phyloP scores from a whole-genome alignment of 2,888 invertebrate species.

The Chymomyza caudatula region DNA sequence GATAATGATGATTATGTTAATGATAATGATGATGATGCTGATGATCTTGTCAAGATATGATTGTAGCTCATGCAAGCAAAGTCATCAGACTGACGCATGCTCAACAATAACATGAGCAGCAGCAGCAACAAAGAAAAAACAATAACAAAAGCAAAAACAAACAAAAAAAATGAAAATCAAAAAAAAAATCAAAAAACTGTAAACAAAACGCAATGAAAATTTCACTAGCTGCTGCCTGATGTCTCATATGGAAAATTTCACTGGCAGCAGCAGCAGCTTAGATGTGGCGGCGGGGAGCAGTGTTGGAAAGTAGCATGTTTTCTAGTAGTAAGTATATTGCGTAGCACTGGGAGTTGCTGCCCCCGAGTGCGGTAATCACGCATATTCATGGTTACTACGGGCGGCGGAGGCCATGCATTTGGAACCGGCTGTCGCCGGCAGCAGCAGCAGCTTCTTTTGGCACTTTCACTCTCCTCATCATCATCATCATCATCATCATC shows the following conservation, averaged over 20 bases:
- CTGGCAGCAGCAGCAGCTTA: constrained; percentile 55
- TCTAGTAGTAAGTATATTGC: background rate
- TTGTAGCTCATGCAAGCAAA: constrained; percentile 1
- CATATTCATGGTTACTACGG: constrained; percentile 30
- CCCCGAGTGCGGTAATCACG: constrained; percentile 62
- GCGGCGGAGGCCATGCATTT: background rate
- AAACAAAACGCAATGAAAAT: constrained; percentile 53
- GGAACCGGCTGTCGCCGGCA: constrained; percentile 22
- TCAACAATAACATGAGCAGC: constrained; percentile 11
- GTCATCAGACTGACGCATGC: background rate
- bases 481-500: background rate
- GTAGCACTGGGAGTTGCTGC: constrained; percentile 12
- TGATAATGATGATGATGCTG: background rate
- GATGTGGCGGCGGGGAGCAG: background rate
- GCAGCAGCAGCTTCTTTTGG: constrained; percentile 39
- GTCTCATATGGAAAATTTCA: constrained; percentile 69
- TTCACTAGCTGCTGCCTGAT: constrained; percentile 44
- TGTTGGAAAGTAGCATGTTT: background rate
- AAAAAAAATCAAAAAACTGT: constrained; percentile 34
- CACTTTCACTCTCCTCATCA: constrained; percentile 65
- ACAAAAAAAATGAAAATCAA: background rate
- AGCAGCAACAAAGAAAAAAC: constrained; percentile 5
- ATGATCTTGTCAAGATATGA: constrained; percentile 54
- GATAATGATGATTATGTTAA: background rate
- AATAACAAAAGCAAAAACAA: constrained; percentile 38